These are phyloP conservation scores for Malaclemys terrapin DNA, from an alignment of 2,113 vertebrate species.

Conservation along the genomic window DNA sequence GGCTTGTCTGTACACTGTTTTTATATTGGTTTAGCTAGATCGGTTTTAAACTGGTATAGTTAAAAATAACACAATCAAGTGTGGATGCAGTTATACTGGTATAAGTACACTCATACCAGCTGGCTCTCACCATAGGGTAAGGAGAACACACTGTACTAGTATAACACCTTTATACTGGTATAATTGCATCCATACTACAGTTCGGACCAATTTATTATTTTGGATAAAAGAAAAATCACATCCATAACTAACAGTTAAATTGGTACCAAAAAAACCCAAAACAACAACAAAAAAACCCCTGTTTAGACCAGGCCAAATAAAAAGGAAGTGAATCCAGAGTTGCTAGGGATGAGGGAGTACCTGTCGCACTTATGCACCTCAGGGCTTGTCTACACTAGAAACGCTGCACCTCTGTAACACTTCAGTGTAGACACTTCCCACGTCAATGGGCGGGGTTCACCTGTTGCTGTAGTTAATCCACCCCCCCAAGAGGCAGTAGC, in stretches of 20 bases:
- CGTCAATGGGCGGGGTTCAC: no score
- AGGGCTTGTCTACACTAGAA: not conserved
- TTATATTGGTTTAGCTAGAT: conserved; percentile 20
- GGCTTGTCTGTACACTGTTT: conserved; percentile 47
- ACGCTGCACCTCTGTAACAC: not conserved
- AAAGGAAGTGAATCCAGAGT: not conserved
- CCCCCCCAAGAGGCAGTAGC: not conserved
- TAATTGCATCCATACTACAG: not conserved
- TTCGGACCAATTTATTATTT: conserved; percentile 15
- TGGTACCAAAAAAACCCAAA: not conserved
- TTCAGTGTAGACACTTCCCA: no score
- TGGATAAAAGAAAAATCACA: not conserved
- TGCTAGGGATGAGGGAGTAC: not conserved
- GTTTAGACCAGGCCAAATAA: not conserved
- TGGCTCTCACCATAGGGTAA: not conserved
- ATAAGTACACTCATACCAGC: not conserved
- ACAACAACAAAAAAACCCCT: not conserved
- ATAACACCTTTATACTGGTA: not conserved
- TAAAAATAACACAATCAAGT: no score
- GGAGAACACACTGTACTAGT: not conserved
- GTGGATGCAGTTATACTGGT: not conserved
- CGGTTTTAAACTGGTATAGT: conserved; percentile 29
- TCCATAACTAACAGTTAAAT: not conserved
- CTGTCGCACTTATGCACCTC: not conserved
- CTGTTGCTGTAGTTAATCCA: no score